A percentile compares a stretch with the other conserved stretches of the same genome.
Conservation (phyloP, 1,140 invertebrate species). For the Amphibalanus amphitrite region DNA sequence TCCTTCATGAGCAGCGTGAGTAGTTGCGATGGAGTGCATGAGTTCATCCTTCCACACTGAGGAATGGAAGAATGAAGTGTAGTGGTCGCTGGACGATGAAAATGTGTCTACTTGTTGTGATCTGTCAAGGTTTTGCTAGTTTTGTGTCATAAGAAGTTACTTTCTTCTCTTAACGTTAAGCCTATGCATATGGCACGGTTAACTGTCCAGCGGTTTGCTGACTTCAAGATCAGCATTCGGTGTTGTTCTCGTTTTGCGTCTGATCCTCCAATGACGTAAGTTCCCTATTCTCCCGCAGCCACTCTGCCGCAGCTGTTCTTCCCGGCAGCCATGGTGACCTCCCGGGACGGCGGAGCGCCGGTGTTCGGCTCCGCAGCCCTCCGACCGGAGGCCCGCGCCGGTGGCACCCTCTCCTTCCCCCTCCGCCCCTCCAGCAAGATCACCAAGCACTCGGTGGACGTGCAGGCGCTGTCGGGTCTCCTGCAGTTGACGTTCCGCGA, state of each 20-base stretch:
- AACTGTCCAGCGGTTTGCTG: too few species aligned
- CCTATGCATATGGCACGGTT: too few species aligned
- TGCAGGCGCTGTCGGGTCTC: slow-evolving; percentile 28
- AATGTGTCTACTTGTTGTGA: too few species aligned
- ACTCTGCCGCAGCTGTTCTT: slow-evolving; percentile 40
- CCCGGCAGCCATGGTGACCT: slow-evolving; percentile 35
- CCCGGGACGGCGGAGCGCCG: slow-evolving; percentile 25
- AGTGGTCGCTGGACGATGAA: neutral
- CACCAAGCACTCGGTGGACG: slow-evolving; percentile 31
- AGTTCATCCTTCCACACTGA: too few species aligned
- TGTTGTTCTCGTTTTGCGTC: too few species aligned
- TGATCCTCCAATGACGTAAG: too few species aligned
- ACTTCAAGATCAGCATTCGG: too few species aligned
- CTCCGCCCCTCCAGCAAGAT: slow-evolving; percentile 34
- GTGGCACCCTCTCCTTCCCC: slow-evolving; percentile 27
- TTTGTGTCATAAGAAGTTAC: too few species aligned
- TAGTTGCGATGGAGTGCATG: slow-evolving; percentile 8
- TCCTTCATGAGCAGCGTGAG: slow-evolving; percentile 35
- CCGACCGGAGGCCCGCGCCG: slow-evolving; percentile 28
- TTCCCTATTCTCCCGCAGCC: slow-evolving; percentile 21
- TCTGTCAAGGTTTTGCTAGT: too few species aligned
- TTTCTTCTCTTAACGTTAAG: too few species aligned
- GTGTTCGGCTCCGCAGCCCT: slow-evolving; percentile 36
- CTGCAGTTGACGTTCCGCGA: slow-evolving; percentile 32
- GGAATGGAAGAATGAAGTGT: neutral